phyloP scores from a whole-genome alignment of 2,113 vertebrate species.

The Platycercus adscitus region DNA sequence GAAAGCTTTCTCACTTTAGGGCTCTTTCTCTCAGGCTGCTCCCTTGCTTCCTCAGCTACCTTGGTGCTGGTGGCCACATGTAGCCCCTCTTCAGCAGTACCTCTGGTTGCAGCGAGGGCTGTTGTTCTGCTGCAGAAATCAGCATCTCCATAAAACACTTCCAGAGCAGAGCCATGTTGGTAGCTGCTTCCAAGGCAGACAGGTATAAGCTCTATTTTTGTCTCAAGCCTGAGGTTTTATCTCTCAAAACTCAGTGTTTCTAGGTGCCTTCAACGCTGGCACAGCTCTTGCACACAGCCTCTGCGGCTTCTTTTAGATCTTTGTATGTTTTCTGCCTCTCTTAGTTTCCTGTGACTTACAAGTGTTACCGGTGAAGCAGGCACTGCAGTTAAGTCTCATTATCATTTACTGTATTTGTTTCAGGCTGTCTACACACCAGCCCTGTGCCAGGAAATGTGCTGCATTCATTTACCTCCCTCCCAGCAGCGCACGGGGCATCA shows the following conservation, averaged over 20 bases:
- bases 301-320: not conserved
- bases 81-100: not conserved
- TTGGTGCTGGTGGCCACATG: accelerated
- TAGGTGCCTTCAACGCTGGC: not conserved
- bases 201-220: conserved; percentile 75
- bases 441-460: not conserved
- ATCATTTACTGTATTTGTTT: not conserved
- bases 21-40: not conserved
- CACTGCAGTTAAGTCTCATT: not conserved
- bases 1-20: not conserved
- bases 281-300: not conserved
- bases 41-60: not conserved
- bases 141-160: conserved; percentile 53
- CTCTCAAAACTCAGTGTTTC: conserved; percentile 44
- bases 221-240: conserved; percentile 44
- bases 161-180: conserved; percentile 71
- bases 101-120: not conserved
- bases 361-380: not conserved
- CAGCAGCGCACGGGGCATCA: accelerated
- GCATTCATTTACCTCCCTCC: not conserved
- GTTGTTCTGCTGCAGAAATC: not conserved
- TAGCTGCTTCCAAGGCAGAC: conserved; percentile 60
- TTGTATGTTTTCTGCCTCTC: not conserved
- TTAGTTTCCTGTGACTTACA: conserved; percentile 31
- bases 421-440: not conserved